Evolutionary conservation across 2,113 vertebrate genomes (phyloP).

Genomic region (Genyomyrus donnyi): DNA sequence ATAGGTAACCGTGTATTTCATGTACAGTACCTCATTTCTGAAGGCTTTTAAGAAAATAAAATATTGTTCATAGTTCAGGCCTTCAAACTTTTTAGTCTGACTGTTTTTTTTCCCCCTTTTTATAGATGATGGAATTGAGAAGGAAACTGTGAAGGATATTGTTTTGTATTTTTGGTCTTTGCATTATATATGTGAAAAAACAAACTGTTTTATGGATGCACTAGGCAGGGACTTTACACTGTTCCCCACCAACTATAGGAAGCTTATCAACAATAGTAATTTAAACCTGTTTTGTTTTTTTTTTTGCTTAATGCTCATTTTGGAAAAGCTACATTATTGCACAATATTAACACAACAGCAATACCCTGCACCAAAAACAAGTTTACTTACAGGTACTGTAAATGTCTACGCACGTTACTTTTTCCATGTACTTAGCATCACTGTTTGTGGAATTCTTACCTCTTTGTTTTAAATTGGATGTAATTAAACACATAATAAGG

Average conservation of each 20-base stretch:
- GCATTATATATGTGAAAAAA: neutral
- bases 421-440: neutral
- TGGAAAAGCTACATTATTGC: neutral
- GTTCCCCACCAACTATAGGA: neutral
- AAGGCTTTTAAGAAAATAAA: slow-evolving; percentile 2
- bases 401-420: neutral
- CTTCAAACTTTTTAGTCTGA: neutral
- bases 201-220: neutral
- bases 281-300: neutral
- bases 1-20: neutral
- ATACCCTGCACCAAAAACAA: neutral
- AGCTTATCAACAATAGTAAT: neutral
- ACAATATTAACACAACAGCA: neutral
- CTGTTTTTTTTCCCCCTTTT: neutral
- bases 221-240: neutral
- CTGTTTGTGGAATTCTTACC: neutral
- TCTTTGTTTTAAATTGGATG: neutral
- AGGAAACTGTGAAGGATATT: neutral
- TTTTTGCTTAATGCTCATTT: neutral
- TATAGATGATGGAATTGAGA: neutral
- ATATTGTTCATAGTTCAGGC: neutral
- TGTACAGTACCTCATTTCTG: neutral
- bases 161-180: neutral
- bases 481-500: neutral
- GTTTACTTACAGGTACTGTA: neutral